Evolutionary conservation across 2,888 invertebrate genomes (phyloP).

Genomic region (Drosophila sordidula): DNA sequence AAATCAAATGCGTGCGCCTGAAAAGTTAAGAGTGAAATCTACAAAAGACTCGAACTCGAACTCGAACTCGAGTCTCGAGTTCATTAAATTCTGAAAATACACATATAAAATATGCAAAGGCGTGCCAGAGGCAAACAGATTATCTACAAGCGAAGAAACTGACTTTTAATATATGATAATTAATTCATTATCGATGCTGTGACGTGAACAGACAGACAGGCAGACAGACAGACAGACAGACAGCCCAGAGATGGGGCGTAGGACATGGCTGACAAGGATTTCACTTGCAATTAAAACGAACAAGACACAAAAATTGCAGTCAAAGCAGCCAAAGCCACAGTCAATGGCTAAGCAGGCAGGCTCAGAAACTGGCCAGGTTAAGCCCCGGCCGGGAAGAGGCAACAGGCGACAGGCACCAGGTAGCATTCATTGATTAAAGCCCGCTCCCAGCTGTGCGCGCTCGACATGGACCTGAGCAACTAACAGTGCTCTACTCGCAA

Average conservation of each 20-base stretch:
- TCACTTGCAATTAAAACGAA: slow-evolving; percentile 81
- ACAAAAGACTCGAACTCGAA: slow-evolving; percentile 8
- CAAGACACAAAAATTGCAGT: slow-evolving; percentile 74
- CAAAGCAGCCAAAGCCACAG: slow-evolving; percentile 8
- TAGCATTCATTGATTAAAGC: slow-evolving; percentile 76
- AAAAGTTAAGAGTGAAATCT: slow-evolving; percentile 16
- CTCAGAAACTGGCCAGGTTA: background rate
- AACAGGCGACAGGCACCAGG: slow-evolving; percentile 16
- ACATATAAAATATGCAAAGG: slow-evolving; percentile 80
- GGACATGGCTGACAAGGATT: slow-evolving; percentile 75
- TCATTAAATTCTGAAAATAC: slow-evolving; percentile 48
- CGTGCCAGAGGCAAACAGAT: slow-evolving; percentile 62
- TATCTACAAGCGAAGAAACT: slow-evolving; percentile 46
- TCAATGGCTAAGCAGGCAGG: slow-evolving; percentile 17
- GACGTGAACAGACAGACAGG: slow-evolving; percentile 54
- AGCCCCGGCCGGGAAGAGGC: background rate
- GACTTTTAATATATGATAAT: slow-evolving; percentile 84
- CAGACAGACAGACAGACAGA: slow-evolving; percentile 26
- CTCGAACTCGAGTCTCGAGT: slow-evolving; percentile 24
- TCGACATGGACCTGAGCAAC: slow-evolving; percentile 59
- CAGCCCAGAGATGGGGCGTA: slow-evolving; percentile 22
- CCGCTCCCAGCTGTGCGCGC: slow-evolving; percentile 59
- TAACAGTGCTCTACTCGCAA: background rate
- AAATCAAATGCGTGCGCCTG: slow-evolving; percentile 49
- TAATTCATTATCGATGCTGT: slow-evolving; percentile 82